phyloP scores from a whole-genome alignment of 2,113 vertebrate species.

The Lonchura striata region DNA sequence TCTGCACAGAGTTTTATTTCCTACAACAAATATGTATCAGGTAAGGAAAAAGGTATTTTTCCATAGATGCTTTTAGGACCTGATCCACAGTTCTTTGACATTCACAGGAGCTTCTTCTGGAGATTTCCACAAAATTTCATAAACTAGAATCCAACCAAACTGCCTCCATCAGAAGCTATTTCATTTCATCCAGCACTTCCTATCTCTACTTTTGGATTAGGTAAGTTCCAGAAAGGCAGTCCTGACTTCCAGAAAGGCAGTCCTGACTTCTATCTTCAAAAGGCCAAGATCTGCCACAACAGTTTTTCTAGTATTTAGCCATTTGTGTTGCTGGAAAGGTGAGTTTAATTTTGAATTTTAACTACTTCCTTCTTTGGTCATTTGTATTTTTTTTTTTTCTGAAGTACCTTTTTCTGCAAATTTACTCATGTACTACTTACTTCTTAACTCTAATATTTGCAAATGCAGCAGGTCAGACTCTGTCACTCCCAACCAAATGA shows the following conservation, averaged over 20 bases:
- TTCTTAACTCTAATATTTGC: not conserved
- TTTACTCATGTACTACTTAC: not conserved
- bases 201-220: not conserved
- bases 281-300: not conserved
- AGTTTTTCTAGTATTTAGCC: not conserved
- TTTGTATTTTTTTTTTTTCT: not conserved
- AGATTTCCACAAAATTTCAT: not conserved
- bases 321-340: not conserved
- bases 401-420: not conserved
- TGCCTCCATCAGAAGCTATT: not conserved
- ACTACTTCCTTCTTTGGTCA: not conserved
- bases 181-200: not conserved
- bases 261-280: not conserved
- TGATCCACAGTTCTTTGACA: not conserved
- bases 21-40: not conserved
- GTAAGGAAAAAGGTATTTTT: not conserved
- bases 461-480: not conserved
- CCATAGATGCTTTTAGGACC: not conserved
- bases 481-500: not conserved
- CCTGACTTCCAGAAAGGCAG: too few species aligned
- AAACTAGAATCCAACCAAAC: not conserved
- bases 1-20: not conserved
- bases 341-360: not conserved
- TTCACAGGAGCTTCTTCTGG: not conserved
- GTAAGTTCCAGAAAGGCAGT: not conserved